Base-by-base conservation (phyloP, 1,140 invertebrate species). In the Dreissena polymorpha region DNA sequence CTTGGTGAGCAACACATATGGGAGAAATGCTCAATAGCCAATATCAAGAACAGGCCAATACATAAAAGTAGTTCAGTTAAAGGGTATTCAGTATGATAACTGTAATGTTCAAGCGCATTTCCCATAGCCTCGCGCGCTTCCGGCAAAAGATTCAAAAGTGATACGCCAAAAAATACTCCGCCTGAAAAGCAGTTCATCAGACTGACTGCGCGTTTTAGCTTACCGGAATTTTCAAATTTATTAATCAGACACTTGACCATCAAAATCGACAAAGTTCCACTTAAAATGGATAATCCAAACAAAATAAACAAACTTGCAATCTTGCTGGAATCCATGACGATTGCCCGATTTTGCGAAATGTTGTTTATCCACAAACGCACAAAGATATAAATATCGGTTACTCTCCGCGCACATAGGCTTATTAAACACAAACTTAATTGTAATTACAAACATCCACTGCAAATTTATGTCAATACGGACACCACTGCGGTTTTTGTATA, bases 131-230 rank as follows among this genome's bases (percentile, higher is more conserved):
- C 89, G 51, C 90, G 83, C 6, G 94, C 94, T 84, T 94, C 94
- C 5, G 94, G 94, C 81, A 94, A 90, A 23, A 95, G 87, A 87
- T 94, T 93, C 0, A 95, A 87, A 14, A 95, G 89, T 73, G 93
- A 94, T 29, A 94, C 94, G 6, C 89, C 93, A n/a, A 95, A 89
- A 86, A 95, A 95, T 51, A 95, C 94, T 23, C 94, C 94, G 14
- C 94, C 94, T 60, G 94, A 93, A 86, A 94, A 94, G 85, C 94
- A 89, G 74, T 90, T 91, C 5, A 90, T 63, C 39, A 83, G 73
- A 25, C 55, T 49, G 8, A 81, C 18, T 18, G 55, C 51, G 0
- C 57, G 23, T 27, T 81, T 64, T 10, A 72, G 64, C 14, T 72
- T 64, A 6, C 53, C 8, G 1, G 53, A 64, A 18, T 16, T n/a